Base-by-base conservation (phyloP, 2,888 invertebrate species). In the Endomychus coccineus region DNA sequence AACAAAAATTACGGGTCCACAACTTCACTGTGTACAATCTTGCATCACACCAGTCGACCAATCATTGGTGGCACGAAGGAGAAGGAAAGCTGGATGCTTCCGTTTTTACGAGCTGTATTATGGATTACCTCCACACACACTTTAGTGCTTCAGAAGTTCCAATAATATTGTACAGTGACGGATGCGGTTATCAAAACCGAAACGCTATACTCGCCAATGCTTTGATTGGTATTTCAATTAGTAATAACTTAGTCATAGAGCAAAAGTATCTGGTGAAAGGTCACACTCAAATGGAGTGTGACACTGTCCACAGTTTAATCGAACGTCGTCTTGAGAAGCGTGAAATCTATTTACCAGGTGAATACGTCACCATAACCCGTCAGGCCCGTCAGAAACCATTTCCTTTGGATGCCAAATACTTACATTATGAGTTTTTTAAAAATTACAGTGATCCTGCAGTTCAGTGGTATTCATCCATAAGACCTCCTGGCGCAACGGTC, bases 21-120 rank as follows among this genome's bases (percentile, higher is more conserved):
- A 46, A 47, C 34, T 47, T 39, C 33, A 45, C 45, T 3, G 35
- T 44, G 5, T 47, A 39, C 23, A 44, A 44, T 23, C 29, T 47
- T 24, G 28, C 13, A 21, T 25, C 34, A 21, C 27, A 43, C 13
- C 36, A 42, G 10, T 34, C 27, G 5, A 28, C 24, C 3, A 43
- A 39, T 31, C 45, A 45, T 28, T 39, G 36, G 29, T 45, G 36
- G 37, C 27, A 43, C 30, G 42, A 43, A 28, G 16, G 10, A 15
- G 13, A 34, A 16, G 27, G 34, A 10, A 17, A 16, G 39, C 38
- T 39, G 21, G 32, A 41, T 32, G 38, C 27, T 33, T 38, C 27
- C 16, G 25, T 34, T 38, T 43, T 40, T 33, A 35, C 33, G 28
- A 38, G 32, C 2, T 15, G 35, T 17, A 38, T 43, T n/a, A 27